Percentiles rank a stretch among this genome's conserved stretches.
phyloP scores from a whole-genome alignment of 2,888 invertebrate species.

The Chloroclystis v-ata region DNA sequence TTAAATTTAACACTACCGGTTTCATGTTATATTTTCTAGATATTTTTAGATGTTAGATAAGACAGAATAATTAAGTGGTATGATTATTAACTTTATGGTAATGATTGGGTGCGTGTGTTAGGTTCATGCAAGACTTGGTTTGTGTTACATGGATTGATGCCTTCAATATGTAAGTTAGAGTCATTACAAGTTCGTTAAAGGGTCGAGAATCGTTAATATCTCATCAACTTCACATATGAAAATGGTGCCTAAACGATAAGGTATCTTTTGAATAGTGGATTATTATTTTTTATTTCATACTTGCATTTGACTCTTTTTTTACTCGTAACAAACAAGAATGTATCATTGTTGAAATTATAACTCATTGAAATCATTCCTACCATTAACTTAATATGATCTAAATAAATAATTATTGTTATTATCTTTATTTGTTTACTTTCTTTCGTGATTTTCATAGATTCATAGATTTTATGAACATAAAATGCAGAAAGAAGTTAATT shows the following conservation, averaged over 20 bases:
- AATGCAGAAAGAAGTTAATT: slow-evolving; percentile 60
- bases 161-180: slow-evolving; percentile 54
- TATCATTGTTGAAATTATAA: slow-evolving; percentile 49
- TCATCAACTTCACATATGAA: too few relatives aligned
- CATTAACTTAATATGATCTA: slow-evolving; percentile 41
- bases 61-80: slow-evolving; percentile 56
- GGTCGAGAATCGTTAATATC: too few relatives aligned
- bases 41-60: slow-evolving; percentile 65
- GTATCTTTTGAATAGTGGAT: too few relatives aligned
- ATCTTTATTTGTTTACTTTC: slow-evolving; percentile 43
- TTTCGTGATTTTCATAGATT: too few relatives aligned
- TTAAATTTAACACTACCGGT: slow-evolving; percentile 12
- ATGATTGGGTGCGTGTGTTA: slow-evolving; percentile 58
- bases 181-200: too few relatives aligned
- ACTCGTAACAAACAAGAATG: slow-evolving; percentile 27
- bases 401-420: slow-evolving; percentile 48
- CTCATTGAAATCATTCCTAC: slow-evolving; percentile 72
- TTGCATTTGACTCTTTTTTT: slow-evolving; percentile 18
- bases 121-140: slow-evolving; percentile 55
- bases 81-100: slow-evolving; percentile 52
- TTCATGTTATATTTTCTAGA: slow-evolving; percentile 43
- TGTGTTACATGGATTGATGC: slow-evolving; percentile 58
- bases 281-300: slow-evolving; percentile 9
- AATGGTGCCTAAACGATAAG: too few relatives aligned
- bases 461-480: slow-evolving; percentile 55